phyloP scores from a whole-genome alignment of 2,797 vertebrate species.

The Oophaga sylvatica region DNA sequence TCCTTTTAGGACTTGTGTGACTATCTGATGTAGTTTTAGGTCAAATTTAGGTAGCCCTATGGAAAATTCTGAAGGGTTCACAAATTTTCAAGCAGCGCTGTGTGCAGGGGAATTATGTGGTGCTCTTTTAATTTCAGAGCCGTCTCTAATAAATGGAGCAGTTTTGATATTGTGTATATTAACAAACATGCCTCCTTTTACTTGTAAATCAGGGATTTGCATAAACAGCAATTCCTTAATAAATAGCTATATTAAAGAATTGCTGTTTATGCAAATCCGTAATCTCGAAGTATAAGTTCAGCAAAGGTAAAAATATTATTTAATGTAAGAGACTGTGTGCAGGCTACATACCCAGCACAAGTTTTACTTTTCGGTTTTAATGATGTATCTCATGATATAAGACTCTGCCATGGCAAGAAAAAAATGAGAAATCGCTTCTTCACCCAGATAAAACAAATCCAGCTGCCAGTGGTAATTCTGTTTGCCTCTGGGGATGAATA shows the following conservation, averaged over 20 bases:
- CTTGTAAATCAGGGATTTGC: constrained; percentile 2
- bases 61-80: not conserved
- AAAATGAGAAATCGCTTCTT: constrained; percentile 45
- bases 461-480: constrained; percentile 60
- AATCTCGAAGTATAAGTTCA: constrained; percentile 18
- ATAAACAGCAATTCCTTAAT: constrained; percentile 7
- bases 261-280: constrained; percentile 17
- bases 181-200: not conserved
- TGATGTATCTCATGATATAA: constrained; percentile 34
- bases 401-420: constrained; percentile 1
- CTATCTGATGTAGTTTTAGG: too few species aligned
- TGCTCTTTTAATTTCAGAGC: not conserved
- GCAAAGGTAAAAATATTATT: constrained; percentile 20
- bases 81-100: not conserved
- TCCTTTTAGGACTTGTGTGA: too few species aligned
- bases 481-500: constrained; percentile 59
- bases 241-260: constrained; percentile 27
- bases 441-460: constrained; percentile 59
- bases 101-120: not conserved
- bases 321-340: constrained; percentile 4
- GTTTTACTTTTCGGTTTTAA: not conserved
- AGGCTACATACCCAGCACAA: not conserved
- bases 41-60: not conserved
- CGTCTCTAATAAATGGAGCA: not conserved
- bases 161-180: not conserved